A percentile compares a stretch with the other conserved stretches of the same genome.
Conservation (phyloP, 2,888 invertebrate species). For the Beris morrisii region DNA sequence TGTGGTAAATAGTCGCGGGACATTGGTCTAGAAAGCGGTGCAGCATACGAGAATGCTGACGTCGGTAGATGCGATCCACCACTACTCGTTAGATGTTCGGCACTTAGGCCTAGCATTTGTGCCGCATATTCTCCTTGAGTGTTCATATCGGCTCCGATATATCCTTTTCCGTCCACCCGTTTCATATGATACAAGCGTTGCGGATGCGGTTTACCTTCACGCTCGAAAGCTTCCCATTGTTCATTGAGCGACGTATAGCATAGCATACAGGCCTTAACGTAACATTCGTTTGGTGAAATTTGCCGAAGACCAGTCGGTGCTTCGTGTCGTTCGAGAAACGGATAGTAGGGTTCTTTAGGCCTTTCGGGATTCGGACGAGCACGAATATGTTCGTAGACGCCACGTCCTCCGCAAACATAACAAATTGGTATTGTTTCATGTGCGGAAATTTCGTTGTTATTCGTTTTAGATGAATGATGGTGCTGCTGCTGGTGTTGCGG, state of each 20-base stretch:
- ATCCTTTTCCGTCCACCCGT: slow-evolving; percentile 85
- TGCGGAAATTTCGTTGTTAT: slow-evolving; percentile 28
- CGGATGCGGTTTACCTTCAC: slow-evolving; percentile 79
- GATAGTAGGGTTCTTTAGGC: slow-evolving; percentile 82
- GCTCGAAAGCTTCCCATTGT: slow-evolving; percentile 91
- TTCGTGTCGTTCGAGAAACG: slow-evolving; percentile 87
- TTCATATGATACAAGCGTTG: slow-evolving; percentile 93
- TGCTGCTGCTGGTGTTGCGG: slow-evolving; percentile 40
- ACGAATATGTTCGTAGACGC: slow-evolving; percentile 65
- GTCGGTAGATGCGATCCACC: slow-evolving; percentile 33
- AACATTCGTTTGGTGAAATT: slow-evolving; percentile 53
- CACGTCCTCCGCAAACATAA: slow-evolving; percentile 74
- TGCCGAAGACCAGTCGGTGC: slow-evolving; percentile 70
- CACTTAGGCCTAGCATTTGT: slow-evolving; percentile 77
- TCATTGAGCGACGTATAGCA: slow-evolving; percentile 84
- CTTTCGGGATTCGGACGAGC: slow-evolving; percentile 70
- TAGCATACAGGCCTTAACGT: slow-evolving; percentile 77
- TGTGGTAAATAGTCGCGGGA: slow-evolving; percentile 43
- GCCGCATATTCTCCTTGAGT: slow-evolving; percentile 91
- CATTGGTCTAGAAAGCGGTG: slow-evolving; percentile 42
- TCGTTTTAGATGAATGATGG: slow-evolving; percentile 22
- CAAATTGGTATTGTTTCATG: slow-evolving; percentile 55
- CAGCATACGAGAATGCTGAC: slow-evolving; percentile 36
- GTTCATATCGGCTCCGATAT: slow-evolving; percentile 86
- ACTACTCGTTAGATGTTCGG: slow-evolving; percentile 57